Evolutionary conservation across 1,140 invertebrate species (phyloP).

Genomic region (Pseudomyrmex concolor): DNA sequence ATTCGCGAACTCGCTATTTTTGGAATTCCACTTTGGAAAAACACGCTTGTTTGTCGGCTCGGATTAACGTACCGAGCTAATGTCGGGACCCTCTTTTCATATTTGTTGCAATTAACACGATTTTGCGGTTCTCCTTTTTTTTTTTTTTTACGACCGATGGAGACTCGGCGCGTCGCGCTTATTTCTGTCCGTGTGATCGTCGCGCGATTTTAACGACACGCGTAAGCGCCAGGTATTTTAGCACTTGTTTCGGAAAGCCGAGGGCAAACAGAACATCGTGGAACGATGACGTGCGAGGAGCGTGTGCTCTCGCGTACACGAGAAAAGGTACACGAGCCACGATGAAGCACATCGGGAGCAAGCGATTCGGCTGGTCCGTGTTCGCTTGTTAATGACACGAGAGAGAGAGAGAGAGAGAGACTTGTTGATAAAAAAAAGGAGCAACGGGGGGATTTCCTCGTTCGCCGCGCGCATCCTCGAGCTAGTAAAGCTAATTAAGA

Average conservation of each 20-base stretch:
- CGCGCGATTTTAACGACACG: slow-evolving; percentile 28
- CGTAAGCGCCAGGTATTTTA: slow-evolving; percentile 60
- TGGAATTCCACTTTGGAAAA: slow-evolving; percentile 5
- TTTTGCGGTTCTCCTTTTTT: slow-evolving; percentile 36
- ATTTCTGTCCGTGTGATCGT: slow-evolving; percentile 35
- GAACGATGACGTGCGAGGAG: slow-evolving; percentile 34
- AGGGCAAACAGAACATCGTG: slow-evolving; percentile 43
- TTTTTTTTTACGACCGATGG: not conserved
- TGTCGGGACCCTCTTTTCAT: slow-evolving; percentile 1
- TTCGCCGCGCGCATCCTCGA: slow-evolving; percentile 46
- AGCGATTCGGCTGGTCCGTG: slow-evolving; percentile 33
- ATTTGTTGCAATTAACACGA: slow-evolving; percentile 49
- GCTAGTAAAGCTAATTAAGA: slow-evolving; percentile 74
- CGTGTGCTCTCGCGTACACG: not conserved
- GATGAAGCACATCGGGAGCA: slow-evolving; percentile 14
- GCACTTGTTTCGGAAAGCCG: slow-evolving; percentile 56
- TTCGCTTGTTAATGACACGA: slow-evolving; percentile 53
- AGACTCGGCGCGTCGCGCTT: not conserved
- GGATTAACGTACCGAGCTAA: slow-evolving; percentile 27
- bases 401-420: not conserved
- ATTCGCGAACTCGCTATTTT: slow-evolving; percentile 15
- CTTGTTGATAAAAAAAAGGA: slow-evolving; percentile 60
- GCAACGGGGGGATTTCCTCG: slow-evolving; percentile 34
- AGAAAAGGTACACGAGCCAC: not conserved
- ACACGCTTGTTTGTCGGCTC: slow-evolving; percentile 2